Evolutionary conservation across 2,797 vertebrate species (phyloP).

Genomic region (Darevskia nairensis): DNA sequence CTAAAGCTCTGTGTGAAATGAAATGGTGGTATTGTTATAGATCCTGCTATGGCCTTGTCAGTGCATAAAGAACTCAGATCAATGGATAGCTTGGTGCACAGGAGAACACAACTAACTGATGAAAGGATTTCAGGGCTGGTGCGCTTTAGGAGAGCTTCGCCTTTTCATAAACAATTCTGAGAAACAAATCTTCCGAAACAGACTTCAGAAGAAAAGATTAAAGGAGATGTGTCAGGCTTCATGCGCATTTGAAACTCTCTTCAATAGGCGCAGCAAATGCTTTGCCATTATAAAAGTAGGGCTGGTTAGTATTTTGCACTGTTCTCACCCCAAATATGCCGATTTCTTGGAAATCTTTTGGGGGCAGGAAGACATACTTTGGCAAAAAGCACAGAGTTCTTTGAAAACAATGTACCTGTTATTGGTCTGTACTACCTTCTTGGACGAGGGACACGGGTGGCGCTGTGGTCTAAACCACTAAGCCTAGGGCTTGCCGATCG

Average conservation of each 20-base stretch:
- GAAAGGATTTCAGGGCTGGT: conserved; percentile 8
- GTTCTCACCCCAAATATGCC: neutral
- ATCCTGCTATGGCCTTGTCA: neutral
- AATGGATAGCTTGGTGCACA: neutral
- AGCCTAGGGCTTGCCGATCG: too few relatives aligned
- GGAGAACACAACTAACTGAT: neutral
- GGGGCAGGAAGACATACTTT: neutral
- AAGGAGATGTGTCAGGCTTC: neutral
- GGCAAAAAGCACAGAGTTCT: neutral
- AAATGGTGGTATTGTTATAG: neutral
- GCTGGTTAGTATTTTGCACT: neutral
- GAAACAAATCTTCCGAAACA: conserved; percentile 12
- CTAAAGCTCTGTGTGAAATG: neutral
- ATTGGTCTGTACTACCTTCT: too few relatives aligned
- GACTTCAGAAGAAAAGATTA: conserved; percentile 22
- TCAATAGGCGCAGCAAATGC: neutral
- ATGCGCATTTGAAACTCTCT: neutral
- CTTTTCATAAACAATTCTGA: neutral
- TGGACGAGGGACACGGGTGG: too few relatives aligned
- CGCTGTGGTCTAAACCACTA: too few relatives aligned
- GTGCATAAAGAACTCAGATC: neutral
- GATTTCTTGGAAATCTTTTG: neutral
- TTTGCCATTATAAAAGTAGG: neutral
- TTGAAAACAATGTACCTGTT: neutral
- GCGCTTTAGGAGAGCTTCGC: neutral